A percentile compares a stretch with the other conserved stretches of the same genome.
Conservation (phyloP, 2,797 vertebrate genomes). For the Typhlichthys eigenmanni region DNA sequence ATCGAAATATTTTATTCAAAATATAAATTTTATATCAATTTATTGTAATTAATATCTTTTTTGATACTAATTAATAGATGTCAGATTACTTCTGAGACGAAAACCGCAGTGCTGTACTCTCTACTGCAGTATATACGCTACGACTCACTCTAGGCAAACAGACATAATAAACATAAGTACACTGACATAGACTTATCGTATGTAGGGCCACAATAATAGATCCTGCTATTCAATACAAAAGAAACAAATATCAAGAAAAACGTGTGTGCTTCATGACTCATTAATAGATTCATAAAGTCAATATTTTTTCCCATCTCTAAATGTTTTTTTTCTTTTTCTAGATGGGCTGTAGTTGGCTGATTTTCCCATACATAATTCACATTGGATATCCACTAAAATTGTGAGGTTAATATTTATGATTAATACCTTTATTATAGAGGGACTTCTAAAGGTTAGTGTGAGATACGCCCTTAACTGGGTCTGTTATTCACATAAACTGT, state of each 20-base stretch:
- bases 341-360: not conserved
- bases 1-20: too few species aligned
- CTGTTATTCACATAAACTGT: constrained; percentile 57
- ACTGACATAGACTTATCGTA: constrained; percentile 37
- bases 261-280: constrained; percentile 72
- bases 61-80: too few species aligned
- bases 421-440: not conserved
- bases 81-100: too few species aligned
- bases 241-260: constrained; percentile 56
- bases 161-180: constrained; percentile 21
- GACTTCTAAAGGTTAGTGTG: too few species aligned
- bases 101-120: too few species aligned
- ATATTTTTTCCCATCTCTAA: constrained; percentile 5
- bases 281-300: constrained; percentile 20
- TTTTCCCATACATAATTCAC: constrained; percentile 32
- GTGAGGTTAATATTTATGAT: not conserved
- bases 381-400: constrained; percentile 9
- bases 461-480: constrained; percentile 42
- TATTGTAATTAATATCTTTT: too few species aligned
- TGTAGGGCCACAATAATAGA: constrained; percentile 81
- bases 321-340: constrained; percentile 35
- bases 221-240: constrained; percentile 92
- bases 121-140: not conserved
- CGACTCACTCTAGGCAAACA: constrained; percentile 17
- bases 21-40: too few species aligned